These are phyloP conservation scores for Atta colombica DNA, from an alignment of 1,140 invertebrate genomes.

Conservation along the genomic window DNA sequence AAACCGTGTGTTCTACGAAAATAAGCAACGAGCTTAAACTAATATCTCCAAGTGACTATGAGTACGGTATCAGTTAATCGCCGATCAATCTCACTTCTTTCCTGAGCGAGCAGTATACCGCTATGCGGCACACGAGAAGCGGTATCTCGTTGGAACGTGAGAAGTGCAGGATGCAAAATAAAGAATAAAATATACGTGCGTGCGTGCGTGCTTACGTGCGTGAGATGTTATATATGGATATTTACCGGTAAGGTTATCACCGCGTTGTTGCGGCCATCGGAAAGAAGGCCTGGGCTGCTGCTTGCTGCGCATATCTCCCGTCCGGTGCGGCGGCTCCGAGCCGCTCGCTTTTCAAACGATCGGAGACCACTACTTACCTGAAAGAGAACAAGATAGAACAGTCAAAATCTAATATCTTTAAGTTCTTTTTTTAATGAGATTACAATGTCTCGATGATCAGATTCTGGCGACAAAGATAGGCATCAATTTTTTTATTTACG, in stretches of 20 bases:
- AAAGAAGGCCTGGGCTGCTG: constrained; percentile 87
- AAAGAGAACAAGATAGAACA: constrained; percentile 77
- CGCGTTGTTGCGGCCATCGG: constrained; percentile 86
- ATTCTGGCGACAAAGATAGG: not conserved
- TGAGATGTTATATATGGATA: constrained; percentile 76
- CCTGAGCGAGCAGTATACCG: constrained; percentile 61
- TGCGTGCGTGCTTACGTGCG: constrained; percentile 50
- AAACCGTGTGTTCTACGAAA: not conserved
- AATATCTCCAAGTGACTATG: constrained; percentile 7
- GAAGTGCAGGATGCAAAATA: constrained; percentile 50
- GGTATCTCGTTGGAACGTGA: constrained; percentile 42
- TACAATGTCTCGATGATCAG: not conserved
- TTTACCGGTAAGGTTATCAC: constrained; percentile 87
- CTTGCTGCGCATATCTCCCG: constrained; percentile 87
- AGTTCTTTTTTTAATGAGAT: not conserved
- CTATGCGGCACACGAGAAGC: constrained; percentile 40
- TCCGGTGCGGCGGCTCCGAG: constrained; percentile 82
- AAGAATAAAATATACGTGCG: constrained; percentile 32
- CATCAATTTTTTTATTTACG: not conserved
- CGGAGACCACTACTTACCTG: constrained; percentile 87
- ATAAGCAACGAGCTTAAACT: constrained; percentile 10
- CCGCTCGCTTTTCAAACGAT: constrained; percentile 84
- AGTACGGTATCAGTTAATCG: constrained; percentile 32
- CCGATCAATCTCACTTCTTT: constrained; percentile 31
- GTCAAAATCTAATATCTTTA: constrained; percentile 21